Base-by-base conservation (phyloP, 92 coral and sea anemone species). In the Isaurus tuberculatus region DNA sequence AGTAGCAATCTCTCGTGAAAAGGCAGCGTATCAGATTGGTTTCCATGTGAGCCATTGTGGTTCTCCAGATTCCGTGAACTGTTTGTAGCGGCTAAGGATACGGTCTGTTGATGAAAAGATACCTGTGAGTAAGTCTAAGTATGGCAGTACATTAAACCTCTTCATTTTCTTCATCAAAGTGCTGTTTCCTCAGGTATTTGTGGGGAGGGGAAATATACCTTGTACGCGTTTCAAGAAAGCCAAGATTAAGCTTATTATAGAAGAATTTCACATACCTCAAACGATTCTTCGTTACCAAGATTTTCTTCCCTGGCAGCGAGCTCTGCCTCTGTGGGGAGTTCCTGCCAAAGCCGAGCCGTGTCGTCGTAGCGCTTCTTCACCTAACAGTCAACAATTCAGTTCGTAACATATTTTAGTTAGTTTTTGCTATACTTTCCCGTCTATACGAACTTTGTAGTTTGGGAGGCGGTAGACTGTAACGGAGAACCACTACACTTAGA, bases 361-460 rank as follows among this genome's bases (percentile, higher is more conserved):
- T 65, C 49, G 65, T 94, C 98, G 42, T 96, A 90, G 26, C 98
- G 91, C 65, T 84, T 94, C 85, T 94, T 91, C 72, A 94, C 96
- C 99, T 96, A 63, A 80, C 29, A 57, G 27, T 27, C n/a, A 70
- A 16, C n/a, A n/a, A n/a, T n/a, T n/a, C n/a, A n/a, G n/a, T n/a
- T n/a, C n/a, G n/a, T n/a, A n/a, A n/a, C n/a, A n/a, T n/a, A n/a
- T n/a, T n/a, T n/a, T n/a, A n/a, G n/a, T n/a, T n/a, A n/a, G n/a
- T n/a, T n/a, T n/a, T n/a, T n/a, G n/a, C n/a, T n/a, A n/a, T n/a
- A n/a, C n/a, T n/a, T n/a, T n/a, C n/a, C n/a, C n/a, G n/a, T n/a
- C n/a, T n/a, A n/a, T n/a, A n/a, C n/a, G n/a, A n/a, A n/a, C n/a
- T n/a, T n/a, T n/a, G n/a, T n/a, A n/a, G n/a, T n/a, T n/a, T n/a